A percentile compares a stretch with the other conserved stretches of the same genome.
Evolutionary conservation across 2,797 vertebrate genomes (phyloP).

Genomic region (Coregonus suidteri): DNA sequence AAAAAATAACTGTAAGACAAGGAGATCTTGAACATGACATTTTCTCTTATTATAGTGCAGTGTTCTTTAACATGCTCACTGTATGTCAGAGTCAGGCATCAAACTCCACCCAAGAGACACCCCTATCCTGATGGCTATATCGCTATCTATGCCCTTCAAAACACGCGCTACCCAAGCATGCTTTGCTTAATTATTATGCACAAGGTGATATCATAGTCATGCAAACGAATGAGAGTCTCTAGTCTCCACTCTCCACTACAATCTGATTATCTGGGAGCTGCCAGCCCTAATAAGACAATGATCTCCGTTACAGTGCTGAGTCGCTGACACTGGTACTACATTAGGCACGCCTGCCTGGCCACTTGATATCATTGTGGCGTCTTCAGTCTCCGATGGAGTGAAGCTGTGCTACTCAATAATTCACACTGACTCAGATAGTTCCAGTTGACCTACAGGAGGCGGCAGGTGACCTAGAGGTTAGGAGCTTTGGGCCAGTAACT

Average conservation of each 20-base stretch:
- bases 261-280: neutral
- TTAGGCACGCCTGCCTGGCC: neutral
- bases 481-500: no score
- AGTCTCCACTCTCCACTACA: neutral
- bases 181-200: slow-evolving; percentile 10
- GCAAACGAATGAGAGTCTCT: slow-evolving; percentile 8
- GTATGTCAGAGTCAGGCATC: neutral
- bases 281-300: neutral
- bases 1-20: neutral
- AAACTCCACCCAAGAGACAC: neutral
- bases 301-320: neutral
- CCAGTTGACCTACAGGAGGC: neutral
- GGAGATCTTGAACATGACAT: neutral
- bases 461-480: no score
- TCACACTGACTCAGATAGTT: neutral
- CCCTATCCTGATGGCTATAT: neutral
- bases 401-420: neutral
- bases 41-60: neutral
- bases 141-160: neutral
- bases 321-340: neutral
- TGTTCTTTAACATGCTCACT: neutral
- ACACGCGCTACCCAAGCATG: neutral
- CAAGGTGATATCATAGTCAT: slow-evolving; percentile 6
- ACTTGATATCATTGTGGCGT: neutral
- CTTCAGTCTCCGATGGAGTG: neutral